Evolutionary conservation across 53 echinoderm and acorn worm species (phyloP).

Genomic region (Holothuria leucospilota): DNA sequence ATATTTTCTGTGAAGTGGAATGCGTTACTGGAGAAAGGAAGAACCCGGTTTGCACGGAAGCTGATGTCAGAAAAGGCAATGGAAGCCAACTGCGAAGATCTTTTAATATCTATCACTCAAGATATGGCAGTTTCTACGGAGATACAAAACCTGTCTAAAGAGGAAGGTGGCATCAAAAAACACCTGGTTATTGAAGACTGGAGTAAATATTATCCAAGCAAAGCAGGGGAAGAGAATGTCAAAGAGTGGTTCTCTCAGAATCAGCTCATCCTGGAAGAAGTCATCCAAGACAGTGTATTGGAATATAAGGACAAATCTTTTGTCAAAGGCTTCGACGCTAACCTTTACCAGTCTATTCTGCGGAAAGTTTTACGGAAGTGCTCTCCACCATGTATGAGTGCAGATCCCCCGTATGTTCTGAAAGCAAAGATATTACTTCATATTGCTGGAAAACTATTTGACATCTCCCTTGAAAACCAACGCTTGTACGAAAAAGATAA

Average conservation of each 20-base stretch:
- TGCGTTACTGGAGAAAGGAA: background rate
- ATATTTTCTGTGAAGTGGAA: background rate
- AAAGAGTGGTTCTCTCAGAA: background rate
- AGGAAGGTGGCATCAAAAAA: background rate
- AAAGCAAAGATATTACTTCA: slow-evolving; percentile 20
- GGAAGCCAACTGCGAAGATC: slow-evolving; percentile 8
- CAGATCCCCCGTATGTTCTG: background rate
- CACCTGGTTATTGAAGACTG: background rate
- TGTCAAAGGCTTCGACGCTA: slow-evolving; percentile 8
- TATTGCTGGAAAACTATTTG: slow-evolving; percentile 17
- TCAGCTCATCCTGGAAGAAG: background rate
- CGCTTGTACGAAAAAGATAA: background rate
- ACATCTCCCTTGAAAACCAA: background rate
- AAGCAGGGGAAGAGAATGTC: background rate
- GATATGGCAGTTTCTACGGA: slow-evolving; percentile 22
- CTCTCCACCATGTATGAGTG: background rate
- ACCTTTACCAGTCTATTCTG: slow-evolving; percentile 1
- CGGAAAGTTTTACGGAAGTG: background rate
- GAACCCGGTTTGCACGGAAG: background rate
- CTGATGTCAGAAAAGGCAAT: slow-evolving; percentile 16
- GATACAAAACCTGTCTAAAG: background rate
- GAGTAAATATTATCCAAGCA: background rate
- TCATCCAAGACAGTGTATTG: background rate
- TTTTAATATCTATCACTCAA: background rate
- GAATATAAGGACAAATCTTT: background rate